Percentiles rank a stretch among this genome's conserved stretches.
Conservation (phyloP, 1,140 invertebrate genomes). For the Mamestra configurata region DNA sequence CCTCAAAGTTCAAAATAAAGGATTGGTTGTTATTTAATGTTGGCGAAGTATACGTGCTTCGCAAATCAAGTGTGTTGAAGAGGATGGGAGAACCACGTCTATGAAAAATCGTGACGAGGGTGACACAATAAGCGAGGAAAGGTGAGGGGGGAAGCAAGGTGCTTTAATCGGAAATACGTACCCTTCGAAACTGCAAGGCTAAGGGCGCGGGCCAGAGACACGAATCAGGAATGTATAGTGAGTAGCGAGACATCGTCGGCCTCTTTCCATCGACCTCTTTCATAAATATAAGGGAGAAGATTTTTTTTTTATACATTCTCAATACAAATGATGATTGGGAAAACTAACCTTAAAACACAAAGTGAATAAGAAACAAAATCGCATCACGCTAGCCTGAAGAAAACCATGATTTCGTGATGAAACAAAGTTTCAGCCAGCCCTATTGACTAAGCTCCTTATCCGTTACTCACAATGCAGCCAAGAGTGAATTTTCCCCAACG, state of each 20-base stretch:
- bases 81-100: constrained; percentile 80
- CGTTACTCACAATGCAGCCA: background rate
- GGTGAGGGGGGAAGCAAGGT: constrained; percentile 76
- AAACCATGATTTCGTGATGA: background rate
- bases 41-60: constrained; percentile 74
- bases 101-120: constrained; percentile 86
- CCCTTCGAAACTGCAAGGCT: constrained; percentile 55
- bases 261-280: too few relatives aligned
- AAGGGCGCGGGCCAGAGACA: constrained; percentile 38
- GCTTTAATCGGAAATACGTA: constrained; percentile 82
- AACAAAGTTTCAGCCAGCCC: background rate
- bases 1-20: constrained; percentile 65
- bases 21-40: constrained; percentile 56
- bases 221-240: background rate
- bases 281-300: background rate
- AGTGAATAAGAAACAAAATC: background rate
- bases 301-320: background rate
- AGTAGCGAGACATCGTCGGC: background rate
- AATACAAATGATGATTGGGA: background rate
- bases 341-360: background rate
- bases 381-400: background rate
- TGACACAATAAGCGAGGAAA: constrained; percentile 77
- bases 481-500: constrained; percentile 6
- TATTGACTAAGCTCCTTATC: constrained; percentile 6
- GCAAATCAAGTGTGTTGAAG: constrained; percentile 85